phyloP scores from a whole-genome alignment of 2,113 vertebrate genomes.

The Cyphomyrus discorhynchus region DNA sequence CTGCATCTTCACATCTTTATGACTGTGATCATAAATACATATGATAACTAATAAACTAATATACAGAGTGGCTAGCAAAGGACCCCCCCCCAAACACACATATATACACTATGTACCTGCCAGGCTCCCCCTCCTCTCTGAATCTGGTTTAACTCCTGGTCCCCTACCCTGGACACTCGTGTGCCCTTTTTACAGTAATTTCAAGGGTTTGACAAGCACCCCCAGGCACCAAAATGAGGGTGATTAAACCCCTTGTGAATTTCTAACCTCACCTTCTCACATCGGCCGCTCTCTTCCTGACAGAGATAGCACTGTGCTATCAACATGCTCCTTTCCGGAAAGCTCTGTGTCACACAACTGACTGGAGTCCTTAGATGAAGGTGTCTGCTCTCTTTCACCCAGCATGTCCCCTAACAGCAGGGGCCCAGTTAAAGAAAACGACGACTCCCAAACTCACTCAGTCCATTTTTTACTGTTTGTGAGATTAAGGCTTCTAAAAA shows the following conservation, averaged over 20 bases:
- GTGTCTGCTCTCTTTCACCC: not conserved
- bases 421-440: not conserved
- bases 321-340: not conserved
- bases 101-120: not conserved
- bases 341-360: not conserved
- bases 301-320: not conserved
- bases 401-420: not conserved
- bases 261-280: not conserved
- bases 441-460: not conserved
- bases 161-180: not conserved
- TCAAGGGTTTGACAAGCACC: not conserved
- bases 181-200: not conserved
- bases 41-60: not conserved
- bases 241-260: not conserved
- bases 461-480: not conserved
- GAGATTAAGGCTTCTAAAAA: not conserved
- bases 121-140: not conserved
- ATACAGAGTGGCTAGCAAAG: not conserved
- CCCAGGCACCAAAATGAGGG: not conserved
- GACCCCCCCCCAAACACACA: not conserved
- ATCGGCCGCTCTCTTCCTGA: not conserved
- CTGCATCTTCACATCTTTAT: not conserved
- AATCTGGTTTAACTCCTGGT: not conserved
- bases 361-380: not conserved
- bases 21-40: not conserved